Percentiles rank a stretch among this genome's conserved stretches.
Conservation (phyloP, 2,113 vertebrate genomes). For the Onychostruthus taczanowskii region DNA sequence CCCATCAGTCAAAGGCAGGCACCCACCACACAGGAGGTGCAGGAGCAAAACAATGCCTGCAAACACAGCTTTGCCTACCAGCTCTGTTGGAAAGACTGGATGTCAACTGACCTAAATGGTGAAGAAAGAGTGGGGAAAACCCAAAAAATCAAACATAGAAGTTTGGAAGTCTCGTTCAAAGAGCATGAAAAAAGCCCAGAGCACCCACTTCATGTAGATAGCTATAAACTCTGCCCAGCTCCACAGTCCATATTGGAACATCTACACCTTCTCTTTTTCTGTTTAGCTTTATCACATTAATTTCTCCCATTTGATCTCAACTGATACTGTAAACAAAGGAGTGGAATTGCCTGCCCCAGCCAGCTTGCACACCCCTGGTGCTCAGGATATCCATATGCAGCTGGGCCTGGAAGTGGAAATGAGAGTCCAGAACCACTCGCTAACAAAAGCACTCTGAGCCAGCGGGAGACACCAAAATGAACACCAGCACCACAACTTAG, state of each 20-base stretch:
- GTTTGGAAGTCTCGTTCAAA: not conserved
- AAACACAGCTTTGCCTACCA: slow-evolving; percentile 19
- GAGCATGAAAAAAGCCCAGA: rapidly evolving
- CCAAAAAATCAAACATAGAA: not conserved
- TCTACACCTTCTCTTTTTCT: not conserved
- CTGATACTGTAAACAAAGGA: not conserved
- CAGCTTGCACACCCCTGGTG: not conserved
- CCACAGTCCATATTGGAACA: not conserved
- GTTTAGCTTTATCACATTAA: not conserved
- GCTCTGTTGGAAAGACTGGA: slow-evolving; percentile 32
- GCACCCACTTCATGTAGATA: not conserved
- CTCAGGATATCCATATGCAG: not conserved
- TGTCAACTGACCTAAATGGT: not conserved
- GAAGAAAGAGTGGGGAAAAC: not conserved
- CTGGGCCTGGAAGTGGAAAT: not conserved
- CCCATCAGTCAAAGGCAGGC: not conserved
- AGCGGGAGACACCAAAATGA: not conserved
- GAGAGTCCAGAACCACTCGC: not conserved
- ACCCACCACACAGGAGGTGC: not conserved
- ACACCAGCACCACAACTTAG: not conserved
- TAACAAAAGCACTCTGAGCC: not conserved
- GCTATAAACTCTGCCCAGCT: not conserved
- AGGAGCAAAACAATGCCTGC: not conserved
- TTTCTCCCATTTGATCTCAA: not conserved
- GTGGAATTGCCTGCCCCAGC: not conserved